A percentile compares a stretch with the other conserved stretches of the same genome.
phyloP scores from a whole-genome alignment of 2,888 invertebrate species.

The Merodon equestris region DNA sequence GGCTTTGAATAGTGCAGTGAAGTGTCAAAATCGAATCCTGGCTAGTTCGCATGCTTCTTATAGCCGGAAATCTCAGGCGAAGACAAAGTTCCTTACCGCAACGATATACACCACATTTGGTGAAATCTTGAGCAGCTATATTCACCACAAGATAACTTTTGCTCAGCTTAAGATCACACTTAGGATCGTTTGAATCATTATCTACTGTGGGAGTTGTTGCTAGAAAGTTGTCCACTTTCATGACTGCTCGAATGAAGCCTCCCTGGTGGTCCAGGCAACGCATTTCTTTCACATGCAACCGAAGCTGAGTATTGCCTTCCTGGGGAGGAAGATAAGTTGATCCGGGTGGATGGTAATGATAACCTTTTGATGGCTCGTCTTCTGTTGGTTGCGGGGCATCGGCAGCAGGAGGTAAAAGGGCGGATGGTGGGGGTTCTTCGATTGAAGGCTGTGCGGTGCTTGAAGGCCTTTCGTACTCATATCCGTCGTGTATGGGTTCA shows the following conservation, averaged over 20 bases:
- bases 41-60: constrained; percentile 80
- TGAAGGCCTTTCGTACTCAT: constrained; percentile 45
- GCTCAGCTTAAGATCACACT: constrained; percentile 74
- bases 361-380: constrained; percentile 24
- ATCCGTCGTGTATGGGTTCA: constrained; percentile 33
- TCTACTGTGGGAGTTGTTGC: constrained; percentile 77
- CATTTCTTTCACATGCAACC: constrained; percentile 76
- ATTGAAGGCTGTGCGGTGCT: constrained; percentile 32
- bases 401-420: constrained; percentile 31
- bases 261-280: constrained; percentile 73
- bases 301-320: constrained; percentile 69
- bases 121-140: constrained; percentile 79
- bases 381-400: constrained; percentile 19
- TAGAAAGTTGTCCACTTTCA: constrained; percentile 77
- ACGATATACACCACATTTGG: constrained; percentile 80
- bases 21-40: constrained; percentile 80
- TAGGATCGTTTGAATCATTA: constrained; percentile 73
- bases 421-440: constrained; percentile 33
- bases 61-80: constrained; percentile 80
- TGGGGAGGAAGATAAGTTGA: constrained; percentile 48
- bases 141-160: constrained; percentile 77
- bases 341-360: constrained; percentile 58
- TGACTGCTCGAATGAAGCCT: constrained; percentile 77
- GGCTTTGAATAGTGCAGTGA: constrained; percentile 81
- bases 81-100: constrained; percentile 81